Percentiles rank a stretch among this genome's conserved stretches.
These are phyloP conservation scores for Thunnus albacares DNA, from an alignment of 2,797 vertebrate species.

Conservation along the genomic window DNA sequence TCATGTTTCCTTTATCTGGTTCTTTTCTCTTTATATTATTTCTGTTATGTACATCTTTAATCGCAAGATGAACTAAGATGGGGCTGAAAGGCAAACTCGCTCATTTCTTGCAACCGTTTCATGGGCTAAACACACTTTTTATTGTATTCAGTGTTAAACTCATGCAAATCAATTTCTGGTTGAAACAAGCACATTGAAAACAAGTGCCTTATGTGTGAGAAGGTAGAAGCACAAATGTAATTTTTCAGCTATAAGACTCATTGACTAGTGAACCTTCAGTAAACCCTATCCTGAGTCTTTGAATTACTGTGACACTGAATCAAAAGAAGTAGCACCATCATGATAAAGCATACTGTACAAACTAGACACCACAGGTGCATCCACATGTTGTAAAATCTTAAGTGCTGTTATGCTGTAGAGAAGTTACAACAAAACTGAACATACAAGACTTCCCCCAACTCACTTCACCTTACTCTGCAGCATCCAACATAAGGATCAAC, in stretches of 20 bases:
- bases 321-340: neutral
- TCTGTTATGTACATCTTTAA: neutral
- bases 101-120: neutral
- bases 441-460: no score
- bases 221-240: neutral
- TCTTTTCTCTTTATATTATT: neutral
- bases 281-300: neutral
- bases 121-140: neutral
- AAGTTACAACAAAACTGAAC: neutral
- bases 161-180: neutral
- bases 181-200: neutral
- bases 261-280: neutral
- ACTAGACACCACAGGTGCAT: neutral
- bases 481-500: neutral
- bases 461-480: neutral
- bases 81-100: neutral
- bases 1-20: no score
- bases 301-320: neutral
- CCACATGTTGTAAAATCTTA: no score
- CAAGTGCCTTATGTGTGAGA: neutral
- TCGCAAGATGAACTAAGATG: neutral
- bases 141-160: neutral
- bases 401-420: neutral
- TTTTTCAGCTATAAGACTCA: neutral
- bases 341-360: neutral